Percentiles rank a stretch among this genome's conserved stretches.
These are phyloP conservation scores for Azorinus chamasolen DNA, from an alignment of 2,888 invertebrate genomes.

Conservation along the genomic window DNA sequence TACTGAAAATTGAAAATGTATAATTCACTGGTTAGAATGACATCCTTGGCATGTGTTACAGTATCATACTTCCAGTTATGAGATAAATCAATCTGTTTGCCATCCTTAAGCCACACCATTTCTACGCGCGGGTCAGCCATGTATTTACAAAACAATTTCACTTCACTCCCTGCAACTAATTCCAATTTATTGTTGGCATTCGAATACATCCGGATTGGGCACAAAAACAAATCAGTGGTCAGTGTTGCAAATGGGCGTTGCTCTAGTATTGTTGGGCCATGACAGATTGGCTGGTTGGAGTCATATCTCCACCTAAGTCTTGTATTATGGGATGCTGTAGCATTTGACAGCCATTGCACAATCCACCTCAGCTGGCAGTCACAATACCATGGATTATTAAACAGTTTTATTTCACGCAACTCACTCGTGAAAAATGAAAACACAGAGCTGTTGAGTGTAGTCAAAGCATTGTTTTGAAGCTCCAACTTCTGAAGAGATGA, in stretches of 20 bases:
- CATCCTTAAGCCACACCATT: conserved; percentile 76
- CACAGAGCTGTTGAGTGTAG: conserved; percentile 65
- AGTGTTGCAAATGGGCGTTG: conserved; percentile 71
- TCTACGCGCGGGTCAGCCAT: conserved; percentile 74
- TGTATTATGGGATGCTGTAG: conserved; percentile 50
- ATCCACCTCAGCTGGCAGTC: conserved; percentile 81
- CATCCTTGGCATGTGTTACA: conserved; percentile 38
- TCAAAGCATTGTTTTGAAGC: conserved; percentile 78
- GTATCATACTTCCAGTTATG: conserved; percentile 67
- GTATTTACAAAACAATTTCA: conserved; percentile 74
- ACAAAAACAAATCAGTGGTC: conserved; percentile 72
- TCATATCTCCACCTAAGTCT: conserved; percentile 72
- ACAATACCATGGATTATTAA: conserved; percentile 81
- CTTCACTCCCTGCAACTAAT: conserved; percentile 63
- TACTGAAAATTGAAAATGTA: conserved; percentile 72
- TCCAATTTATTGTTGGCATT: conserved; percentile 67
- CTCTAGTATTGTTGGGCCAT: conserved; percentile 71
- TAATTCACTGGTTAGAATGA: conserved; percentile 68
- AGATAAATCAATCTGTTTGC: conserved; percentile 53
- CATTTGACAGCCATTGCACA: conserved; percentile 72
- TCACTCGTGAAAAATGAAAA: conserved; percentile 69
- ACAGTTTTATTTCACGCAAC: conserved; percentile 72
- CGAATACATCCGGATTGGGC: conserved; percentile 77
- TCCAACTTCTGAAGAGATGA: conserved; percentile 71
- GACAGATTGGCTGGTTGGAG: conserved; percentile 70